A percentile compares a stretch with the other conserved stretches of the same genome.
Evolutionary conservation across 2,113 vertebrate genomes (phyloP).

Genomic region (Steatornis caripensis): DNA sequence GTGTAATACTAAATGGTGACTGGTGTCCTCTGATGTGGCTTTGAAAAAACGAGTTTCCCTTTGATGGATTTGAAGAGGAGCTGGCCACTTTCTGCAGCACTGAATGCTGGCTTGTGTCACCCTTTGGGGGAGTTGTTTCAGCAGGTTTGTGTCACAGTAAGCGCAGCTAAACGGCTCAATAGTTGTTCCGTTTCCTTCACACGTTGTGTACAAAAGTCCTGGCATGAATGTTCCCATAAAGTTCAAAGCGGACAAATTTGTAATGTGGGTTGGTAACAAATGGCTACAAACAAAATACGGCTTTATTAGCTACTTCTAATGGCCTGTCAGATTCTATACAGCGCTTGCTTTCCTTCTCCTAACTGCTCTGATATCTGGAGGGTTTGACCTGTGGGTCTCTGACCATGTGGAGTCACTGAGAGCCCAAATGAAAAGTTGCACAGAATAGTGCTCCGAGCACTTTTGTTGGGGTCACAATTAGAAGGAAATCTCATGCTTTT

Average conservation of each 20-base stretch:
- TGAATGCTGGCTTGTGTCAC: constrained; percentile 35
- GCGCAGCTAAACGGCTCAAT: constrained; percentile 43
- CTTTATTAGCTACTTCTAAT: constrained; percentile 67
- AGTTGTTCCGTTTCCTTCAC: constrained; percentile 54
- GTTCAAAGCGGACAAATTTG: constrained; percentile 58
- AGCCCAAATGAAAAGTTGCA: constrained; percentile 3
- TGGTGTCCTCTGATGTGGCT: constrained; percentile 12
- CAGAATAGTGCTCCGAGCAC: neutral
- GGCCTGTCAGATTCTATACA: constrained; percentile 45
- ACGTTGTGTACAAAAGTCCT: constrained; percentile 41
- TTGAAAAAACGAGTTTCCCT: constrained; percentile 42
- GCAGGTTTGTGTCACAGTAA: constrained; percentile 30
- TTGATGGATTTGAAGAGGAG: constrained; percentile 25
- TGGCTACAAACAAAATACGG: constrained; percentile 66
- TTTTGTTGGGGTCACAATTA: constrained; percentile 57
- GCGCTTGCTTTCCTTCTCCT: constrained; percentile 38
- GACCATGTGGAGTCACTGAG: constrained; percentile 39
- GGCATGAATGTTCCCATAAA: constrained; percentile 47
- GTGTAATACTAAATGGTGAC: constrained; percentile 27
- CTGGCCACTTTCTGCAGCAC: neutral
- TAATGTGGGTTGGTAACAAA: constrained; percentile 49
- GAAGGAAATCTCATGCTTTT: constrained; percentile 54
- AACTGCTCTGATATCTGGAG: constrained; percentile 39
- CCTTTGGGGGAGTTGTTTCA: constrained; percentile 20
- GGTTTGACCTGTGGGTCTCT: constrained; percentile 41